Evolutionary conservation across 1,140 invertebrate species (phyloP).

Genomic region (Episyrphus balteatus): DNA sequence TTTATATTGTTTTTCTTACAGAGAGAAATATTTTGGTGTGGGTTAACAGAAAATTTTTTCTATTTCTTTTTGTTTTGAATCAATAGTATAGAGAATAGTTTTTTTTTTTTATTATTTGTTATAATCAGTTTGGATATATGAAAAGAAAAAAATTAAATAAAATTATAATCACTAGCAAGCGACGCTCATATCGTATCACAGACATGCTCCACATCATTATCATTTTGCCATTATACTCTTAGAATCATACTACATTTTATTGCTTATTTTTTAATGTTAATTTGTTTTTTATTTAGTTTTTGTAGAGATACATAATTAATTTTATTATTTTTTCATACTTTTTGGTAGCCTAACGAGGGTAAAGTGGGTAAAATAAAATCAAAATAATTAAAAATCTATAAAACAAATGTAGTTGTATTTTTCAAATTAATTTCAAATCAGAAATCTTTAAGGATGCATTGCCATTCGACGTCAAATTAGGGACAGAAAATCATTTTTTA

Average conservation of each 20-base stretch:
- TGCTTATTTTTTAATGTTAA: neutral
- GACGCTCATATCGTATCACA: constrained; percentile 35
- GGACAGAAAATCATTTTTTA: too few relatives aligned
- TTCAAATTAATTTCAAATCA: too few relatives aligned
- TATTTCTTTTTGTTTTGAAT: neutral
- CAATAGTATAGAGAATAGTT: neutral
- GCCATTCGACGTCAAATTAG: too few relatives aligned
- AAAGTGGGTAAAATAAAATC: too few relatives aligned
- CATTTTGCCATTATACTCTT: neutral
- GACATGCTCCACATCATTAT: constrained; percentile 20
- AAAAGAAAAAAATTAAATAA: neutral
- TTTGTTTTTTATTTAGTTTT: neutral
- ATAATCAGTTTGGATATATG: too few relatives aligned
- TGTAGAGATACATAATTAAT: neutral
- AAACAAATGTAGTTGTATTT: too few relatives aligned
- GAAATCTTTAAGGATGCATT: too few relatives aligned
- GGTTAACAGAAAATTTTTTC: neutral
- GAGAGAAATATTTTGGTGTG: neutral
- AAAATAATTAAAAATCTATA: too few relatives aligned
- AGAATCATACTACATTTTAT: too few relatives aligned
- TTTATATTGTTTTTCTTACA: neutral
- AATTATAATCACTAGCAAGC: neutral
- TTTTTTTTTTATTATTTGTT: too few relatives aligned
- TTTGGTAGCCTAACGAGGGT: too few relatives aligned
- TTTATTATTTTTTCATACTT: too few relatives aligned